A percentile compares a stretch with the other conserved stretches of the same genome.
These are phyloP conservation scores for Channa argus DNA, from an alignment of 2,113 vertebrate genomes.

Conservation along the genomic window DNA sequence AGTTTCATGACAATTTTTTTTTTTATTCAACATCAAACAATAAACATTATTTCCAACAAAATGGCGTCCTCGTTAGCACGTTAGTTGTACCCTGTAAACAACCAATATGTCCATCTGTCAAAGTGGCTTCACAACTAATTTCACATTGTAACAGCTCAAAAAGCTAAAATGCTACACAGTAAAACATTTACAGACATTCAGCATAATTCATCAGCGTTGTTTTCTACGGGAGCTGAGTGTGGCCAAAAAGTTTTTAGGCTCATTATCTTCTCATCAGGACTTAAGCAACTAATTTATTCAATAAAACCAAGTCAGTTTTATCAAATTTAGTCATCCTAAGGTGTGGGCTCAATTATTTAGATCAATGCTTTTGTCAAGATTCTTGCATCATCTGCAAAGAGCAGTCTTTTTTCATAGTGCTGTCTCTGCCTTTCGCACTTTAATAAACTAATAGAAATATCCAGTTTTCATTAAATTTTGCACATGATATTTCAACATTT, in stretches of 20 bases:
- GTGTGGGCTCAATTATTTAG: no score
- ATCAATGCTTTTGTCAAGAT: no score
- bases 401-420: no score
- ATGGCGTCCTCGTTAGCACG: background rate
- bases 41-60: no score
- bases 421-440: no score
- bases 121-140: background rate
- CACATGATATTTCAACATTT: no score
- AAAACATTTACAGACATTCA: slow-evolving; percentile 7
- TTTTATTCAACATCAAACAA: no score
- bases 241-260: background rate
- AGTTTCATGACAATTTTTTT: no score
- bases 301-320: background rate
- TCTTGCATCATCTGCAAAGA: no score
- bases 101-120: background rate
- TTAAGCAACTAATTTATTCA: background rate
- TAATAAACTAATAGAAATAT: no score
- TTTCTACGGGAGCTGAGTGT: background rate
- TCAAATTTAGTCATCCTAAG: no score
- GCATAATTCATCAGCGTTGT: background rate
- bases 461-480: no score
- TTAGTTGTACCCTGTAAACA: background rate
- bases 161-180: background rate
- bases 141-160: background rate
- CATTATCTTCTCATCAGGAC: background rate